Evolutionary conservation across 1,140 invertebrate genomes (phyloP).

Genomic region (Zaprionus camerounensis): DNA sequence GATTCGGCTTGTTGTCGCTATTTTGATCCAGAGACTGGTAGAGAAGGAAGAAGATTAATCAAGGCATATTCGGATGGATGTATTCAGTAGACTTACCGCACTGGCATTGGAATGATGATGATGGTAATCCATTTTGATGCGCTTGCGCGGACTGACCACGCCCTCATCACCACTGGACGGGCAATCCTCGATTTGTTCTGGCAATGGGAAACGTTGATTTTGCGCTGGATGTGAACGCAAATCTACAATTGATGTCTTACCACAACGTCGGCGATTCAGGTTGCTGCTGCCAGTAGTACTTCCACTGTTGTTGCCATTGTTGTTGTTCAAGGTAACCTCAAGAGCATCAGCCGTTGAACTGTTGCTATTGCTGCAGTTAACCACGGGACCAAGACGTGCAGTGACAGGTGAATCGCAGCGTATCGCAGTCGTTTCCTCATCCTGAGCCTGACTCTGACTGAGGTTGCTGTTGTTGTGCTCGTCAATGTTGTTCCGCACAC

Average conservation of each 20-base stretch:
- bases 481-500: constrained; percentile 86
- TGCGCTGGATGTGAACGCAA: constrained; percentile 87
- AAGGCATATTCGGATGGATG: background rate
- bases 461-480: constrained; percentile 85
- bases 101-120: constrained; percentile 84
- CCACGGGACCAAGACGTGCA: constrained; percentile 65
- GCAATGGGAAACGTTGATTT: constrained; percentile 88
- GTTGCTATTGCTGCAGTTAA: constrained; percentile 49
- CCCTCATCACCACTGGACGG: constrained; percentile 89
- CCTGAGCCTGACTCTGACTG: constrained; percentile 85
- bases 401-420: constrained; percentile 83
- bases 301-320: constrained; percentile 20
- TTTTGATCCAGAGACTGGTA: constrained; percentile 49
- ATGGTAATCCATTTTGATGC: constrained; percentile 86
- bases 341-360: constrained; percentile 33
- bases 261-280: constrained; percentile 73
- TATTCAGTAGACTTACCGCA: constrained; percentile 60
- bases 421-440: constrained; percentile 42
- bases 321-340: constrained; percentile 53
- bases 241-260: constrained; percentile 83
- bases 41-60: constrained; percentile 1
- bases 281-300: constrained; percentile 12
- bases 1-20: constrained; percentile 53
- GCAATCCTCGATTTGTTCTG: constrained; percentile 90
- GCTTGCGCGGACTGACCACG: constrained; percentile 87